Percentiles rank a stretch among this genome's conserved stretches.
phyloP scores from a whole-genome alignment of 2,113 vertebrate genomes.

The Amia ocellicauda region DNA sequence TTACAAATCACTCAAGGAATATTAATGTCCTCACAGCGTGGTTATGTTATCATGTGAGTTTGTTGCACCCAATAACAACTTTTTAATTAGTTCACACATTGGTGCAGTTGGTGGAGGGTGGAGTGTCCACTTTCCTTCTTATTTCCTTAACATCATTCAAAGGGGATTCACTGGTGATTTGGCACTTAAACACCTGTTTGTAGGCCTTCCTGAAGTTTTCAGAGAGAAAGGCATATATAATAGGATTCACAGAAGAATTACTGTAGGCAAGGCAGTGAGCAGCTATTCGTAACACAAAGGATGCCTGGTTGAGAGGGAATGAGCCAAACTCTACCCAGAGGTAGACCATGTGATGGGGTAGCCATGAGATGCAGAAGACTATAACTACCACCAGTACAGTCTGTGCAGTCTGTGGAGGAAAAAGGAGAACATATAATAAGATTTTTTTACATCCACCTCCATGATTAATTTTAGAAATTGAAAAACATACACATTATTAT shows the following conservation, averaged over 20 bases:
- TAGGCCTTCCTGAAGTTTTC: conserved; percentile 97
- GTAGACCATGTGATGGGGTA: conserved; percentile 88
- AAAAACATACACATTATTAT: too few relatives aligned
- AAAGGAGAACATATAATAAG: background rate
- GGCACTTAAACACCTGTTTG: conserved; percentile 91
- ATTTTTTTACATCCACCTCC: too few relatives aligned
- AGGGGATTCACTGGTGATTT: conserved; percentile 50
- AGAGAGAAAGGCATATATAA: conserved; percentile 94
- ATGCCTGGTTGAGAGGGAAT: conserved; percentile 91
- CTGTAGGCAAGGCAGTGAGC: conserved; percentile 97
- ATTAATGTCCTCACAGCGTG: background rate
- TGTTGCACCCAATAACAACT: background rate
- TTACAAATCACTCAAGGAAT: too few relatives aligned
- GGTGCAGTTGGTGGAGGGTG: conserved; percentile 86
- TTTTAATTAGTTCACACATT: conserved; percentile 69
- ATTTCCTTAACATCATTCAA: conserved; percentile 72
- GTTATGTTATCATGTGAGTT: background rate
- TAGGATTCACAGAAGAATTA: conserved; percentile 95
- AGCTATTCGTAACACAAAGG: conserved; percentile 81
- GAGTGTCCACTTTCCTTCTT: conserved; percentile 76
- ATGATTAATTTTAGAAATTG: too few relatives aligned
- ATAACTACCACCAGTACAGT: conserved; percentile 94
- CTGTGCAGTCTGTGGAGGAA: conserved; percentile 82
- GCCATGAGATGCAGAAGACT: conserved; percentile 95
- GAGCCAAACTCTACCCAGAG: conserved; percentile 92